Evolutionary conservation across 2,113 vertebrate species (phyloP).

Genomic region (Gymnarchus niloticus): DNA sequence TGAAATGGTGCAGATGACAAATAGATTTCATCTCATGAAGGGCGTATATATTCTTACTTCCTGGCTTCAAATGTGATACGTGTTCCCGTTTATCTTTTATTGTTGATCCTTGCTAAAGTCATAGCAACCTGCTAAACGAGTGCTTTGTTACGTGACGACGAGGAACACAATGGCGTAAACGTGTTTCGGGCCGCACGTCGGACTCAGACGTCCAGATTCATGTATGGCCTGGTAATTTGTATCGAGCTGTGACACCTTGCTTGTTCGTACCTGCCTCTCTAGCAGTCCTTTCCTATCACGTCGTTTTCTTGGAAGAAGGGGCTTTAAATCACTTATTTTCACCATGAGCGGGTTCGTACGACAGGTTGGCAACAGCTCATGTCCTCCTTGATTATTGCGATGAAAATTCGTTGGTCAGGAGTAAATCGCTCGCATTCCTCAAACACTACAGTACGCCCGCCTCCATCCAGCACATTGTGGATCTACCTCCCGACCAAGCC

Average conservation of each 20-base stretch:
- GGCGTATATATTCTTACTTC: not conserved
- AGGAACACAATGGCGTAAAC: not conserved
- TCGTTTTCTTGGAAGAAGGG: too few relatives aligned
- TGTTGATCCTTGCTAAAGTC: constrained; percentile 29
- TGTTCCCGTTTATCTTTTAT: not conserved
- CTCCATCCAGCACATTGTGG: too few relatives aligned
- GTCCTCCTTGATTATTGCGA: too few relatives aligned
- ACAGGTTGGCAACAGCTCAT: too few relatives aligned
- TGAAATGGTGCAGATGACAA: too few relatives aligned
- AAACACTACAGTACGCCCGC: too few relatives aligned
- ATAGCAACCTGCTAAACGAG: constrained; percentile 31
- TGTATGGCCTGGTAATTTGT: constrained; percentile 8
- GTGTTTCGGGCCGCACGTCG: not conserved
- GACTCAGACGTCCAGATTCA: constrained; percentile 6
- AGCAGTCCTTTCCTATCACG: constrained; percentile 38
- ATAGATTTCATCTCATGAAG: too few relatives aligned
- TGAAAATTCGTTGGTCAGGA: too few relatives aligned
- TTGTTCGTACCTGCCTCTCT: constrained; percentile 47
- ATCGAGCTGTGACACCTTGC: constrained; percentile 12
- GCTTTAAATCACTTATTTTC: too few relatives aligned
- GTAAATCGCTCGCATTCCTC: too few relatives aligned
- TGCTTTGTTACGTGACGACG: not conserved
- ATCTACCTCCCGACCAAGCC: too few relatives aligned
- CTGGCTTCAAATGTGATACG: not conserved
- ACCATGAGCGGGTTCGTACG: too few relatives aligned